Percentiles rank a stretch among this genome's conserved stretches.
These are phyloP conservation scores for Palythoa grandis DNA, from an alignment of 92 coral and sea anemone genomes.

Conservation along the genomic window DNA sequence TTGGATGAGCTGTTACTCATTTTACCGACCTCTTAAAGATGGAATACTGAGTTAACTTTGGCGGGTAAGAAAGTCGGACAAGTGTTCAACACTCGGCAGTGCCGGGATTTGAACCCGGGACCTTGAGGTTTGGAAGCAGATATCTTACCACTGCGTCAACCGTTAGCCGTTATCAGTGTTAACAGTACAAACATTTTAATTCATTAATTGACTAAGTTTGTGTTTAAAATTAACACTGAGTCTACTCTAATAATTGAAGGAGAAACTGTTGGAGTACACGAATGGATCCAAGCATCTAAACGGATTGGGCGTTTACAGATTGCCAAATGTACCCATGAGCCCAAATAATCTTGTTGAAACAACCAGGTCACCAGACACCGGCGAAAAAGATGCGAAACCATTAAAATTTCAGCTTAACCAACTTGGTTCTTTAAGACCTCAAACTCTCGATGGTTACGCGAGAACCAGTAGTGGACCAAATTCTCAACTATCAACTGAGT, in stretches of 20 bases:
- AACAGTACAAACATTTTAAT: no score
- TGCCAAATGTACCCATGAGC: background rate
- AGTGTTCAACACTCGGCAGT: no score
- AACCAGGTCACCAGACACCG: background rate
- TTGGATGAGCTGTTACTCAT: no score
- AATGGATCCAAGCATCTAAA: background rate
- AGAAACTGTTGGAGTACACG: background rate
- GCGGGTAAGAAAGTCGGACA: no score
- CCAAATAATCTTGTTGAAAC: background rate
- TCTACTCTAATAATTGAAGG: background rate
- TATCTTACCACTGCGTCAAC: no score
- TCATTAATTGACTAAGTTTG: background rate
- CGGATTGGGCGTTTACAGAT: background rate
- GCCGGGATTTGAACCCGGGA: no score
- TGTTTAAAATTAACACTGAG: background rate
- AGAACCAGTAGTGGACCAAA: conserved; percentile 41
- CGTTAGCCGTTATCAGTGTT: no score
- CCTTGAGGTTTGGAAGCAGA: no score
- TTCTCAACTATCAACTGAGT: conserved; percentile 45
- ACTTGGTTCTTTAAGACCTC: background rate
- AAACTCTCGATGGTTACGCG: conserved; percentile 18
- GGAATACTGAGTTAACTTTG: no score
- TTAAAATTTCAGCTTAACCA: background rate
- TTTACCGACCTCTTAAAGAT: no score
- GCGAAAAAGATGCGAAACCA: background rate